Percentiles rank a stretch among this genome's conserved stretches.
These are phyloP conservation scores for Semaprochilodus insignis DNA, from an alignment of 2,797 vertebrate genomes.

Conservation along the genomic window DNA sequence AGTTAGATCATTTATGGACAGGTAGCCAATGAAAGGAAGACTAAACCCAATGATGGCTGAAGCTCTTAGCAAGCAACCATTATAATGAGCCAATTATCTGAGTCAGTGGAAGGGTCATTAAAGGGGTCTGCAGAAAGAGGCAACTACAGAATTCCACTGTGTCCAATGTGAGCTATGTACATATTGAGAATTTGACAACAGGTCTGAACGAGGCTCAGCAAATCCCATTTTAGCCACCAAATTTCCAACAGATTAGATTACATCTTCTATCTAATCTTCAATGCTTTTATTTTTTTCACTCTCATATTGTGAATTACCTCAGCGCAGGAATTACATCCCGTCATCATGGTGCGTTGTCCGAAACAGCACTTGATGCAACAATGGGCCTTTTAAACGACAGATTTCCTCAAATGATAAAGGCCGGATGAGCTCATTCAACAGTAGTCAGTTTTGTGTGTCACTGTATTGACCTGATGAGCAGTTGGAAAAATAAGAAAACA, in stretches of 20 bases:
- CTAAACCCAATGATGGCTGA: too few species aligned
- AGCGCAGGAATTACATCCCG: neutral
- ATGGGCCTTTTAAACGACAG: slow-evolving; percentile 13
- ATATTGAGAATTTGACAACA: neutral
- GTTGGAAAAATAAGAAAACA: slow-evolving; percentile 21
- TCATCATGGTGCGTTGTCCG: neutral
- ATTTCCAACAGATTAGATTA: neutral
- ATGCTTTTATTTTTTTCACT: neutral
- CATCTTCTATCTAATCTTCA: neutral
- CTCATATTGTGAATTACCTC: neutral
- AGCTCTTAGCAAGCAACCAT: too few species aligned
- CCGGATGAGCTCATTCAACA: slow-evolving; percentile 38
- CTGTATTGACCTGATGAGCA: slow-evolving; percentile 37
- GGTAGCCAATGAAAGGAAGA: too few species aligned
- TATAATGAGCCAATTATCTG: too few species aligned
- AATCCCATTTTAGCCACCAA: too few species aligned
- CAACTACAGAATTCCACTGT: neutral
- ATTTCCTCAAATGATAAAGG: slow-evolving; percentile 9
- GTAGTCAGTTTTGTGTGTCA: slow-evolving; percentile 38
- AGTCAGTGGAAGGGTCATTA: too few species aligned
- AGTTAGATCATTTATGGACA: too few species aligned
- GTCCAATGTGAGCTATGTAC: neutral
- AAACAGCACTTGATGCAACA: slow-evolving; percentile 9
- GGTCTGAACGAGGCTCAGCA: too few species aligned
- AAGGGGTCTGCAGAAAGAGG: too few species aligned